Evolutionary conservation across 2,888 invertebrate species (phyloP).

Genomic region (Theristus sp.): DNA sequence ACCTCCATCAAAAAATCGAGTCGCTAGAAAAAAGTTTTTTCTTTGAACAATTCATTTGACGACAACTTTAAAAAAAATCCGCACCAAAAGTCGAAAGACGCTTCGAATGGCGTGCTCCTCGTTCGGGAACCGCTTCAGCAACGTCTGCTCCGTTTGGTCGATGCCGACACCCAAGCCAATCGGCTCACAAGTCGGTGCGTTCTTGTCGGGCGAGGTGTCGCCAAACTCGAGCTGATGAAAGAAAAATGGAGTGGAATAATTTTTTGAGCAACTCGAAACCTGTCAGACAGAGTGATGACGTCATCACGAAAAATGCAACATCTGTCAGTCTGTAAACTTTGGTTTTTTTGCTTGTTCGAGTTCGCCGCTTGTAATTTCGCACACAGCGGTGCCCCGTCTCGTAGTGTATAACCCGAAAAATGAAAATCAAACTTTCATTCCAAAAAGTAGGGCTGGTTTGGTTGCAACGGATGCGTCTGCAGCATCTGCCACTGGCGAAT

Average conservation of each 20-base stretch:
- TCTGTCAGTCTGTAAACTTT: too few relatives aligned
- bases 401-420: too few relatives aligned
- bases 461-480: too few relatives aligned
- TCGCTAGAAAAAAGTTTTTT: neutral
- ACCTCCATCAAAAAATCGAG: neutral
- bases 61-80: neutral
- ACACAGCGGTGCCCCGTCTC: too few relatives aligned
- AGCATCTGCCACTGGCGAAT: too few relatives aligned
- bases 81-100: neutral
- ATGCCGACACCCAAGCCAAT: neutral
- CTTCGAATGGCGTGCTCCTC: neutral
- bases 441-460: too few relatives aligned
- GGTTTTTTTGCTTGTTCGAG: too few relatives aligned
- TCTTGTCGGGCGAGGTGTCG: neutral
- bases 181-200: neutral
- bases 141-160: neutral
- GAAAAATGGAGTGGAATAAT: neutral
- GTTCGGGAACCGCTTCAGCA: neutral
- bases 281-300: neutral
- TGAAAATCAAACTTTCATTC: too few relatives aligned
- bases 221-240: neutral
- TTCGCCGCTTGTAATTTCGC: too few relatives aligned
- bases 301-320: too few relatives aligned
- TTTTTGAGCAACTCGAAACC: neutral
- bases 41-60: neutral